Conservation (phyloP, 2,113 vertebrate genomes). For the Excalfactoria chinensis region DNA sequence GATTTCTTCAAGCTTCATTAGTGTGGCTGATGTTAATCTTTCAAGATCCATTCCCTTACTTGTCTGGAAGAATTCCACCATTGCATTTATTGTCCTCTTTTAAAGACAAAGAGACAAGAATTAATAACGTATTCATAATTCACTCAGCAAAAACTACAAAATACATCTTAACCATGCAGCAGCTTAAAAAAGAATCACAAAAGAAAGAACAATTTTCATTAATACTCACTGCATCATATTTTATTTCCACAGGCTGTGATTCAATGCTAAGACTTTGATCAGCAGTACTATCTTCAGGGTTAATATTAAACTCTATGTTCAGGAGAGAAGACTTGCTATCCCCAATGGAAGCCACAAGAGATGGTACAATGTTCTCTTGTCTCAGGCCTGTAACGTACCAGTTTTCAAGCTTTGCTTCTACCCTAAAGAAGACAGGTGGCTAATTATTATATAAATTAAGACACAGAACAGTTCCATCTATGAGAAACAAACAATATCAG, state of each 20-base stretch:
- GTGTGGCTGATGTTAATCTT: constrained; percentile 89
- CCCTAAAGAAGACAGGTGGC: constrained; percentile 73
- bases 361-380: constrained; percentile 85
- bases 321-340: constrained; percentile 88
- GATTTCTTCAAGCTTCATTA: constrained; percentile 95
- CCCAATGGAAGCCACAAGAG: constrained; percentile 90
- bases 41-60: constrained; percentile 90
- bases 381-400: constrained; percentile 93
- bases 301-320: constrained; percentile 86
- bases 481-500: neutral
- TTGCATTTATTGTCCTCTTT: constrained; percentile 90
- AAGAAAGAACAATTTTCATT: neutral
- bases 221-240: constrained; percentile 92
- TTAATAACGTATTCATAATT: neutral
- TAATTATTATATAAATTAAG: neutral
- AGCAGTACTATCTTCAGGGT: constrained; percentile 84
- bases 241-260: constrained; percentile 95
- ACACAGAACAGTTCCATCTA: neutral
- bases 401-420: constrained; percentile 90
- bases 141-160: neutral
- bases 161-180: neutral
- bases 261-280: constrained; percentile 89
- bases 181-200: neutral
- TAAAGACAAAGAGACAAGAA: neutral
- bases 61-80: constrained; percentile 91